Conservation (phyloP, 1,140 invertebrate genomes). For the Pogonus chalceus region DNA sequence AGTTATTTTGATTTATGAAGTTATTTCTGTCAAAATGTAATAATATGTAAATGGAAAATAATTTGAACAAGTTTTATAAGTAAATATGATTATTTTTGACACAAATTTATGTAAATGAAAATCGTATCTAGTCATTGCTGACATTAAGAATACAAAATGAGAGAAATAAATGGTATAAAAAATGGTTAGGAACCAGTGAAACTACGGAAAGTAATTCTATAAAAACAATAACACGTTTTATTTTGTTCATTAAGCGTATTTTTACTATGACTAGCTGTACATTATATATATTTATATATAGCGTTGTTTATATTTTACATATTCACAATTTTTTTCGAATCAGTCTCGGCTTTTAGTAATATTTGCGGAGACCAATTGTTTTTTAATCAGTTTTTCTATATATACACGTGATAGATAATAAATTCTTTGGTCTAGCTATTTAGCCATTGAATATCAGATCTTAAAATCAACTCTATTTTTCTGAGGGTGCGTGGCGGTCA, state of each 20-base stretch:
- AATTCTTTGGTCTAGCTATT: constrained; percentile 34
- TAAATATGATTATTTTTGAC: no score
- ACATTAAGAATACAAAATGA: no score
- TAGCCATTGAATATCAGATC: constrained; percentile 27
- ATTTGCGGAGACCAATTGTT: constrained; percentile 17
- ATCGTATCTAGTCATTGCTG: no score
- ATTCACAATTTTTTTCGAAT: constrained; percentile 31
- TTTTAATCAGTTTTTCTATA: constrained; percentile 23
- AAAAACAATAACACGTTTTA: constrained; percentile 36
- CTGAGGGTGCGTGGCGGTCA: background rate
- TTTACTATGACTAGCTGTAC: constrained; percentile 37
- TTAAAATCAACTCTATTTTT: constrained; percentile 11
- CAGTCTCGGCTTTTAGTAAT: constrained; percentile 9
- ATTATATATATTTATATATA: constrained; percentile 35
- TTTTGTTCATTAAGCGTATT: constrained; percentile 36
- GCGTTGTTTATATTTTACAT: constrained; percentile 24
- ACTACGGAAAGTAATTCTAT: constrained; percentile 29
- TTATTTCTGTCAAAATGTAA: no score
- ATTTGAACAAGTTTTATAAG: no score
- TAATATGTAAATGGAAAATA: no score
- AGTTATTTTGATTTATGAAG: no score
- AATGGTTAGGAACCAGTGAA: constrained; percentile 13
- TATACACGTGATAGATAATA: constrained; percentile 30
- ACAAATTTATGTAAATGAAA: no score
- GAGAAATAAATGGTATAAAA: no score